Base-by-base conservation (phyloP, 2,888 invertebrate genomes). In the Argyra leucocephala region DNA sequence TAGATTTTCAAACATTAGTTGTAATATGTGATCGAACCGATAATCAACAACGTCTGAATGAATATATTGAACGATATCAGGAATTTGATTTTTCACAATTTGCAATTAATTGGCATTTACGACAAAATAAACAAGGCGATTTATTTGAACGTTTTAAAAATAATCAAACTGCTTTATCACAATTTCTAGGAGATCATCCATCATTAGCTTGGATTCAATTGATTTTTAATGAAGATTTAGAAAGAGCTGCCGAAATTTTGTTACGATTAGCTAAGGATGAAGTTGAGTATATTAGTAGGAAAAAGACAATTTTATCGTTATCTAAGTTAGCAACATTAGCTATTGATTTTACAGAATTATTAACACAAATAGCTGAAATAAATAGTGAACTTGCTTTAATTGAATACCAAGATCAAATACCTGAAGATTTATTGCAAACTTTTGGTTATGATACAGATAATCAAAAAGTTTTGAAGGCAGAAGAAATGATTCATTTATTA, bases 1-100 rank as follows among this genome's bases (percentile, higher is more conserved):
- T 86, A 59, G 94, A 96, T 78, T 93, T 93, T 75, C 88, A 89
- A 71, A 85, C 89, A 60, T 80, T 96, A 62, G 85, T 94, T 48
- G 82, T 88, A 70, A 85, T 95, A 71, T 96, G 95, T 75, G 90
- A 93, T 75, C 79, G 82, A 61, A 87, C 86, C 0, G 82, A 87
- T 64, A 91, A 93, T 76, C 84, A 88, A 72, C 83, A 84, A 26
- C 83, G 89, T 24, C 77, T 92, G 12, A 86, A 90, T 70, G 82
- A 83, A 64, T 91, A 91, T 72, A 86, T 89, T 73, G 83, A 85
- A 64, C 84, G 87, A 71, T 92, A 87, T 75, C 83, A 84, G 22
- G 83, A 84, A 22, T 74, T 78, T 59, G 84, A 86, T 61, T 88
- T 89, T 75, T 83, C 87, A 2, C 85, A 88, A 71, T 86, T 84